Conservation (phyloP, 2,797 vertebrate species). For the Gallirallus australis region DNA sequence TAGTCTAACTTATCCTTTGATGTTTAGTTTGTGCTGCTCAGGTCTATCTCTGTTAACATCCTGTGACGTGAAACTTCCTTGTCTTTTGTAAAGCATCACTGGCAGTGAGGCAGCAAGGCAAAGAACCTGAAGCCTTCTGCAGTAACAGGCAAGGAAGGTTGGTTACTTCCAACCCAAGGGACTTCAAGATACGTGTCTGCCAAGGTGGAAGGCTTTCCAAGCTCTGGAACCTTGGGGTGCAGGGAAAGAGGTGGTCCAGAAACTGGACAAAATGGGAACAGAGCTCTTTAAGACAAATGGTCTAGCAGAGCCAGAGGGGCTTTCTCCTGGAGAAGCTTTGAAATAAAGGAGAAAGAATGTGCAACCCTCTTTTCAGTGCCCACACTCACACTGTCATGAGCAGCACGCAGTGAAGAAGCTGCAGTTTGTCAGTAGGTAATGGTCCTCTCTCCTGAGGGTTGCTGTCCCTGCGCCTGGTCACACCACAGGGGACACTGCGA, state of each 20-base stretch:
- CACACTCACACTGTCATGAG: too few species aligned
- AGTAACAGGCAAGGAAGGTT: neutral
- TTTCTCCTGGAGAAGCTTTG: neutral
- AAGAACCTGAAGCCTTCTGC: neutral
- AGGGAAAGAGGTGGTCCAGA: neutral
- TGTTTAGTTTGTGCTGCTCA: too few species aligned
- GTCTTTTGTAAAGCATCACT: neutral
- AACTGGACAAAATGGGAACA: neutral
- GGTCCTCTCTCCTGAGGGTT: neutral
- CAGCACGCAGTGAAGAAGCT: neutral
- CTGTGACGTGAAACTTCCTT: neutral
- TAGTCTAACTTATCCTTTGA: neutral
- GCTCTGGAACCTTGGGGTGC: neutral
- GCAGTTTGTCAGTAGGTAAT: neutral
- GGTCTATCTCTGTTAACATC: neutral
- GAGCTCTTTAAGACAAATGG: neutral
- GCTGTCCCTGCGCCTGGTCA: accelerated
- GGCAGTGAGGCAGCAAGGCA: neutral
- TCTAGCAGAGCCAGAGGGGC: neutral
- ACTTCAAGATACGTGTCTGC: accelerated
- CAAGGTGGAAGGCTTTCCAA: neutral
- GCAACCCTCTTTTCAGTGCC: neutral
- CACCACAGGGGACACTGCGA: neutral
- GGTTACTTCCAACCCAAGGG: neutral
- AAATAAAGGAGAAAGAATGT: neutral